phyloP scores from a whole-genome alignment of 2,113 vertebrate genomes.

The Tinamus guttatus region DNA sequence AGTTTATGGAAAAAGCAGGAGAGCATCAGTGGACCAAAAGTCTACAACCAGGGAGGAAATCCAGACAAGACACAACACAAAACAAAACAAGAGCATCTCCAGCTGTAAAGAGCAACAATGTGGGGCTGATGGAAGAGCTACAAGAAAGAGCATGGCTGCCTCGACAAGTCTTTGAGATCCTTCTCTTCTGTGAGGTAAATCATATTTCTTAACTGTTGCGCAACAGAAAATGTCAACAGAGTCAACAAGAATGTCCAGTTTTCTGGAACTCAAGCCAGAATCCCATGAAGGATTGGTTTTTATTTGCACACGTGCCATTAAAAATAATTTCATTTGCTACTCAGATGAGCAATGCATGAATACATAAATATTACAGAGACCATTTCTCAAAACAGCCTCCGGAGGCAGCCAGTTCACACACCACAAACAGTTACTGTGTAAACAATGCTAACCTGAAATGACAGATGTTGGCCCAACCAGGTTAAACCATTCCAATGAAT shows the following conservation, averaged over 20 bases:
- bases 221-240: not conserved
- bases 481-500: not conserved
- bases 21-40: not conserved
- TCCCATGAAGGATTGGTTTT: not conserved
- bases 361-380: not conserved
- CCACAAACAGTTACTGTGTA: not conserved
- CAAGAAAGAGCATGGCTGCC: not conserved
- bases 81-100: no score
- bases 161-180: not conserved
- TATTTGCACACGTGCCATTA: not conserved
- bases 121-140: not conserved
- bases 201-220: not conserved
- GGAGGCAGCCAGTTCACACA: not conserved
- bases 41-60: not conserved
- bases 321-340: not conserved
- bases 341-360: not conserved
- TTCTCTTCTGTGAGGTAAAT: not conserved
- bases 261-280: not conserved
- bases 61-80: not conserved
- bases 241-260: not conserved
- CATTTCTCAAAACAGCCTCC: not conserved
- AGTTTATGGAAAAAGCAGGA: not conserved
- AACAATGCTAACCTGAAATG: not conserved
- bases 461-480: not conserved
- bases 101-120: not conserved